phyloP scores from a whole-genome alignment of 2,113 vertebrate species.

The Paramisgurnus dabryanus region DNA sequence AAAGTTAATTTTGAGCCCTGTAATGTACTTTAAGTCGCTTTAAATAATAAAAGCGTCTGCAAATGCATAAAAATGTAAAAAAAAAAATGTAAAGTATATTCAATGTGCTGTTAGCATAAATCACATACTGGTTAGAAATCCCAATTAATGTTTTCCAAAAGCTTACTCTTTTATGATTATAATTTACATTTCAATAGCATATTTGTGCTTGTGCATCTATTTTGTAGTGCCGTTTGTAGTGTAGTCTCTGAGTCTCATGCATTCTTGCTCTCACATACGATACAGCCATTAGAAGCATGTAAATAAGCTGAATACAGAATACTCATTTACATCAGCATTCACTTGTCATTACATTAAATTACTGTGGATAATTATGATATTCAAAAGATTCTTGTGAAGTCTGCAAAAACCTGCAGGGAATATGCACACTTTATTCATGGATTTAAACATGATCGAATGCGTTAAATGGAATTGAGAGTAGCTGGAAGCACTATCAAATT shows the following conservation, averaged over 20 bases:
- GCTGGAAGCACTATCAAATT: no score
- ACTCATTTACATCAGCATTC: conserved; percentile 46
- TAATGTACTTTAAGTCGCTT: no score
- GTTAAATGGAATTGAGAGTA: no score
- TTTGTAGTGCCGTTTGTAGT: conserved; percentile 32
- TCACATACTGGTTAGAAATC: conserved; percentile 38
- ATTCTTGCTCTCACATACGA: conserved; percentile 35
- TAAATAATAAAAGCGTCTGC: neutral
- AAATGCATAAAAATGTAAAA: neutral
- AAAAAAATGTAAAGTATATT: no score
- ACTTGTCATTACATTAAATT: conserved; percentile 41
- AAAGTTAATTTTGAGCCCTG: no score
- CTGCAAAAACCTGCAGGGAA: neutral
- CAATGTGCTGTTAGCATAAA: conserved; percentile 31
- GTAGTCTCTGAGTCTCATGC: conserved; percentile 41
- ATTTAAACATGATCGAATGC: no score
- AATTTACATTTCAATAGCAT: conserved; percentile 54
- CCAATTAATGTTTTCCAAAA: conserved; percentile 44
- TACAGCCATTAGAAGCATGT: conserved; percentile 53
- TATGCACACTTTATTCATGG: neutral
- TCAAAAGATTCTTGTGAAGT: neutral
- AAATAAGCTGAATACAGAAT: conserved; percentile 30
- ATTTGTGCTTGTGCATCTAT: conserved; percentile 51
- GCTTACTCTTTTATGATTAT: conserved; percentile 42
- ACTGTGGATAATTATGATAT: neutral